These are phyloP conservation scores for Listronotus bonariensis DNA, from an alignment of 1,140 invertebrate genomes.

Conservation along the genomic window DNA sequence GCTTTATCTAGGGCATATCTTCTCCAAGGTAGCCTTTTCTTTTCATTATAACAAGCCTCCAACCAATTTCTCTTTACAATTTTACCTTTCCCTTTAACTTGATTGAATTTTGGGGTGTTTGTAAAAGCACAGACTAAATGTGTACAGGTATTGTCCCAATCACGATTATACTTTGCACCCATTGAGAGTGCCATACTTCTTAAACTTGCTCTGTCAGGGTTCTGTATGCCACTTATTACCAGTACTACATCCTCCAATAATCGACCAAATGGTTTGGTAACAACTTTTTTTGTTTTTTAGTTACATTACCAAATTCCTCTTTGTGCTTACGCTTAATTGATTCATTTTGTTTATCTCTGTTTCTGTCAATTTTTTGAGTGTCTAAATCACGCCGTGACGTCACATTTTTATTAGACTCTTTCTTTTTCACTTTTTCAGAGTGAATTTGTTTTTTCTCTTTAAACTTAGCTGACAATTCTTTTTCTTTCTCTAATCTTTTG, in stretches of 20 bases:
- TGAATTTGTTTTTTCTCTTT: conserved; percentile 23
- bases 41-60: conserved; percentile 66
- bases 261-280: conserved; percentile 60
- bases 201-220: conserved; percentile 73
- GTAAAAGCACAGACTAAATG: conserved; percentile 87
- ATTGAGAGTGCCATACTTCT: conserved; percentile 72
- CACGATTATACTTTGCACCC: conserved; percentile 78
- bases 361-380: conserved; percentile 15
- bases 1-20: conserved; percentile 64
- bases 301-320: conserved; percentile 6
- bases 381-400: conserved; percentile 13
- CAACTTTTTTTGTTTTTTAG: conserved; percentile 23
- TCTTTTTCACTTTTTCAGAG: conserved; percentile 13
- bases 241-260: conserved; percentile 72
- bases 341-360: conserved; percentile 14
- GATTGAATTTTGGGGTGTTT: conserved; percentile 85
- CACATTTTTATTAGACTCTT: not conserved
- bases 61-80: conserved; percentile 82
- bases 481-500: conserved; percentile 23
- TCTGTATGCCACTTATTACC: conserved; percentile 84
- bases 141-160: conserved; percentile 77
- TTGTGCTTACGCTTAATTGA: conserved; percentile 7
- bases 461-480: not conserved
- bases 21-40: conserved; percentile 74
- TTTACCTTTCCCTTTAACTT: conserved; percentile 70